Conservation (phyloP, 2,113 vertebrate genomes). For the Lucifuga dentata region DNA sequence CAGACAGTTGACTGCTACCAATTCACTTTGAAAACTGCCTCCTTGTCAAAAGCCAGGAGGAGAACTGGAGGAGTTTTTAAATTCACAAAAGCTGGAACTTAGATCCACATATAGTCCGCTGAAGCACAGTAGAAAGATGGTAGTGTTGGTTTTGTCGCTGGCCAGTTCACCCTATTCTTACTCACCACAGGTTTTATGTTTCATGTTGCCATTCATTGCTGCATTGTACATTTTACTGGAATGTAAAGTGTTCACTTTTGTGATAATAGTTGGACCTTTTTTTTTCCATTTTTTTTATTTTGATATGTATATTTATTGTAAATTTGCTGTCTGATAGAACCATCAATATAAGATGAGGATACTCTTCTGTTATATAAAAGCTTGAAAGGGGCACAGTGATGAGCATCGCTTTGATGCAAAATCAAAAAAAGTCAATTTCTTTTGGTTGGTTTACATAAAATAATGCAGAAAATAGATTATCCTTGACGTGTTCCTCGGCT, state of each 20-base stretch:
- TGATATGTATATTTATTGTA: constrained; percentile 84
- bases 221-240: constrained; percentile 85
- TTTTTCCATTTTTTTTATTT: constrained; percentile 71
- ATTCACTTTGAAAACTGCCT: constrained; percentile 68
- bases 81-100: constrained; percentile 46
- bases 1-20: constrained; percentile 60
- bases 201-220: constrained; percentile 81
- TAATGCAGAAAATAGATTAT: constrained; percentile 1
- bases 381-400: constrained; percentile 19
- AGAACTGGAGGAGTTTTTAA: constrained; percentile 21
- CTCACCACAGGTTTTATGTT: constrained; percentile 66
- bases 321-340: constrained; percentile 68
- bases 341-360: constrained; percentile 54
- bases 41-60: constrained; percentile 46
- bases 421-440: constrained; percentile 40
- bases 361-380: constrained; percentile 42
- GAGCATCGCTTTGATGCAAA: constrained; percentile 21
- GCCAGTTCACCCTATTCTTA: constrained; percentile 30
- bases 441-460: constrained; percentile 38
- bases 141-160: constrained; percentile 33
- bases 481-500: constrained; percentile 14
- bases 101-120: constrained; percentile 47
- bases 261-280: constrained; percentile 73
- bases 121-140: constrained; percentile 56
- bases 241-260: constrained; percentile 82